Conservation (phyloP, 1,140 invertebrate species). For the Drosophila micromelanica region DNA sequence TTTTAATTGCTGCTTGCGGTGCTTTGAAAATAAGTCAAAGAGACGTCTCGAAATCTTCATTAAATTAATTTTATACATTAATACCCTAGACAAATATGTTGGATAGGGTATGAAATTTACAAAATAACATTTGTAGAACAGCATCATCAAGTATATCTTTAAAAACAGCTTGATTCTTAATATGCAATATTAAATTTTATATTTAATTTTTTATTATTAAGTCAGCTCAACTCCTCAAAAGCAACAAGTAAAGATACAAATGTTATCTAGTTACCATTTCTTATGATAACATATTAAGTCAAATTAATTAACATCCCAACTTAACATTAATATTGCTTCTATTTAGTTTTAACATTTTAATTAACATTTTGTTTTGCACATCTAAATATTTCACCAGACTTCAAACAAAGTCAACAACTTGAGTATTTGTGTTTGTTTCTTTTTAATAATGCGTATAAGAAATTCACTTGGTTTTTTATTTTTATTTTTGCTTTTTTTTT, state of each 20-base stretch:
- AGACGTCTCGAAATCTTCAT: constrained; percentile 10
- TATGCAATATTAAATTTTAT: no score
- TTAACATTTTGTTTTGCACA: background rate
- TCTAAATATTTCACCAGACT: background rate
- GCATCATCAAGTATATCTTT: no score
- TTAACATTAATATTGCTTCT: background rate
- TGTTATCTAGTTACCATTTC: no score
- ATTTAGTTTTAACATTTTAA: background rate
- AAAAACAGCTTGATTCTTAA: no score
- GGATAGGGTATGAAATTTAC: background rate
- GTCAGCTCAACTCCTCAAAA: no score
- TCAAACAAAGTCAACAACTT: background rate
- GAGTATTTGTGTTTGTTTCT: background rate
- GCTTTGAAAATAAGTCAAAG: constrained; percentile 11
- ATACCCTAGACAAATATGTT: background rate
- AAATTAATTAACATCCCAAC: background rate
- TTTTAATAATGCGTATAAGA: constrained; percentile 4
- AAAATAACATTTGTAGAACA: no score
- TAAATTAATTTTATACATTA: constrained; percentile 7
- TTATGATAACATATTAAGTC: background rate
- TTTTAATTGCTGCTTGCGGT: constrained; percentile 28
- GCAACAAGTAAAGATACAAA: no score
- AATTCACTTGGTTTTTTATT: background rate
- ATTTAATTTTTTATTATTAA: no score
- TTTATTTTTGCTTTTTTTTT: constrained; percentile 8